Evolutionary conservation across 1,140 invertebrate species (phyloP).

Genomic region (Drosophila oshimai): DNA sequence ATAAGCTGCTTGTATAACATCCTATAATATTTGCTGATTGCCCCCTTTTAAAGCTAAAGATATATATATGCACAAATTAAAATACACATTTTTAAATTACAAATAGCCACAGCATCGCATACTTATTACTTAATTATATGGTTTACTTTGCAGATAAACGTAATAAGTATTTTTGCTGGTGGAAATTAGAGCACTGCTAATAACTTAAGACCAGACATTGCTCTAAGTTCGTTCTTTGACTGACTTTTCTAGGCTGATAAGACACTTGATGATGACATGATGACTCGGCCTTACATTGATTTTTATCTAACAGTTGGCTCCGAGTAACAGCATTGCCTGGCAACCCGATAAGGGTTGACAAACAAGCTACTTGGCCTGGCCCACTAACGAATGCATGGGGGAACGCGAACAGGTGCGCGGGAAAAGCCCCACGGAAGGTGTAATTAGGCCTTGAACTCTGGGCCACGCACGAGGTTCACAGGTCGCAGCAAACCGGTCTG

Average conservation of each 20-base stretch:
- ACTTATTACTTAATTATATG: constrained; percentile 42
- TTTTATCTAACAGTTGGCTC: constrained; percentile 52
- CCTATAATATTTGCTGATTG: too few relatives aligned
- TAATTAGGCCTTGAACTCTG: constrained; percentile 60
- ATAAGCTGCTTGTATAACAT: not conserved
- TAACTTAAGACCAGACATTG: constrained; percentile 6
- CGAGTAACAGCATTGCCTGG: constrained; percentile 18
- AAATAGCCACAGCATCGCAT: constrained; percentile 17
- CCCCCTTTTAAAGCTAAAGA: not conserved
- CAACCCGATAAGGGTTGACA: constrained; percentile 48
- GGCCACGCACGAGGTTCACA: constrained; percentile 44
- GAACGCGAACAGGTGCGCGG: constrained; percentile 56
- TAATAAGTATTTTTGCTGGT: constrained; percentile 17
- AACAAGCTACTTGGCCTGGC: constrained; percentile 25
- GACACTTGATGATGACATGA: constrained; percentile 1
- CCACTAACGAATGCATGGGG: constrained; percentile 51
- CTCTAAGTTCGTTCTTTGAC: not conserved
- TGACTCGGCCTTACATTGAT: constrained; percentile 47
- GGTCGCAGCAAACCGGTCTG: constrained; percentile 20
- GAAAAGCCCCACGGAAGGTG: constrained; percentile 25
- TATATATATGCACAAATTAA: not conserved
- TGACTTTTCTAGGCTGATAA: constrained; percentile 14
- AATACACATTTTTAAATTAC: not conserved
- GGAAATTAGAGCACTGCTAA: constrained; percentile 66
- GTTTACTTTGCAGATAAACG: constrained; percentile 41